These are phyloP conservation scores for Apamea crenata DNA, from an alignment of 2,888 invertebrate genomes.

Conservation along the genomic window DNA sequence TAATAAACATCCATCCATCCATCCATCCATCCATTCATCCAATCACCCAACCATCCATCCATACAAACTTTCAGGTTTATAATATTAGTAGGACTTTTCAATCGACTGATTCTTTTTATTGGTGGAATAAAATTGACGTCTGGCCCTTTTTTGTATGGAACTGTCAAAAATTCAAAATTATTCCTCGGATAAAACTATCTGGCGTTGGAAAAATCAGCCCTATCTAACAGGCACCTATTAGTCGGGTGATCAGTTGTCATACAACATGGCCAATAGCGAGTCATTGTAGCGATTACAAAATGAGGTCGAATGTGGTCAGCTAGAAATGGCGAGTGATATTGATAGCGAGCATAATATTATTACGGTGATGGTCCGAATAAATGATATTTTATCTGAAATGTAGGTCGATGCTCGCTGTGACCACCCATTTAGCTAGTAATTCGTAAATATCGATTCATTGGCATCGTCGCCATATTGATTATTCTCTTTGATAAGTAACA, in stretches of 20 bases:
- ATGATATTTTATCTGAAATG: conserved; percentile 49
- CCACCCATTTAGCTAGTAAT: conserved; percentile 15
- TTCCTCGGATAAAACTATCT: too few species aligned
- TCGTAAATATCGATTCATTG: conserved; percentile 21
- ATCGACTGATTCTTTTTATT: too few species aligned
- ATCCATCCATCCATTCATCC: too few species aligned
- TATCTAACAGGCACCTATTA: neutral
- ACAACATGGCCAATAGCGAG: conserved; percentile 15
- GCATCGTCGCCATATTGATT: neutral
- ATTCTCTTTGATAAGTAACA: neutral
- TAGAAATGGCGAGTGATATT: conserved; percentile 49
- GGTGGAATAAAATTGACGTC: too few species aligned
- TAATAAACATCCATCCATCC: too few species aligned
- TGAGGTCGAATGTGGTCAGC: conserved; percentile 56
- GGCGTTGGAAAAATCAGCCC: too few species aligned
- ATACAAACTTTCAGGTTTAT: too few species aligned
- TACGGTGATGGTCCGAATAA: conserved; percentile 41
- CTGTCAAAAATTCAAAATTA: too few species aligned
- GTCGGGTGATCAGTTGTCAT: conserved; percentile 6
- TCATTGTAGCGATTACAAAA: conserved; percentile 58
- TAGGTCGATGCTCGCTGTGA: conserved; percentile 37
- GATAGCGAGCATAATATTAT: conserved; percentile 34
- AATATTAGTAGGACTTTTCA: too few species aligned
- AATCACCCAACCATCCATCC: too few species aligned
- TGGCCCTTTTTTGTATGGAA: too few species aligned